These are phyloP conservation scores for Eira barbara DNA, from an alignment of 2,113 vertebrate genomes.

Conservation along the genomic window DNA sequence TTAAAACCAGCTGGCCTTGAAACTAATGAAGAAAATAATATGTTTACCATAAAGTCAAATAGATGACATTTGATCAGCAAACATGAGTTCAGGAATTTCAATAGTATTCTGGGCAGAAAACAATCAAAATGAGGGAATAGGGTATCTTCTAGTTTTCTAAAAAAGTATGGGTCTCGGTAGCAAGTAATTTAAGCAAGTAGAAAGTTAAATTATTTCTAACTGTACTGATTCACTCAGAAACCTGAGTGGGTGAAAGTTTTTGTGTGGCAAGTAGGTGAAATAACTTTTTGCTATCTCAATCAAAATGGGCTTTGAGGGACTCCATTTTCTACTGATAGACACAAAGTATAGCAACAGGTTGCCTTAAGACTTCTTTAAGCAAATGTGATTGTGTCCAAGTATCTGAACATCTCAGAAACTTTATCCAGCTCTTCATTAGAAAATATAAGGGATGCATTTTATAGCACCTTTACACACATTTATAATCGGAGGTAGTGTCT, in stretches of 20 bases:
- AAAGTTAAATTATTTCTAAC: constrained; percentile 78
- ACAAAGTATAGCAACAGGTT: constrained; percentile 75
- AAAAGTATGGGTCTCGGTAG: constrained; percentile 84
- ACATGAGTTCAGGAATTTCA: constrained; percentile 87
- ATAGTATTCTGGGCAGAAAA: constrained; percentile 84
- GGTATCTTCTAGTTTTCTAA: constrained; percentile 85
- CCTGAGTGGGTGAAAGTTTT: constrained; percentile 83
- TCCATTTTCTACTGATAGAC: constrained; percentile 80
- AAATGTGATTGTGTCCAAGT: constrained; percentile 83
- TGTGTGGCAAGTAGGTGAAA: constrained; percentile 77
- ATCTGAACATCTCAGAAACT: constrained; percentile 84
- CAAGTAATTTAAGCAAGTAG: constrained; percentile 81
- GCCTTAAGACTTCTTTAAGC: constrained; percentile 85
- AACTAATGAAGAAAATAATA: constrained; percentile 90
- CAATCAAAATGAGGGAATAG: constrained; percentile 80
- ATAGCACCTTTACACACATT: constrained; percentile 86
- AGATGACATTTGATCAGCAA: constrained; percentile 87
- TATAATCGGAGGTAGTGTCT: constrained; percentile 84
- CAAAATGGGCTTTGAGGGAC: constrained; percentile 84
- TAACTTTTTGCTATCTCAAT: constrained; percentile 86
- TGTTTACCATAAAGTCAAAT: constrained; percentile 88
- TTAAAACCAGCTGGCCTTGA: constrained; percentile 80
- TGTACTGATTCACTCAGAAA: constrained; percentile 83
- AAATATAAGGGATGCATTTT: constrained; percentile 81
- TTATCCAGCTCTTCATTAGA: constrained; percentile 80